Percentiles rank a stretch among this genome's conserved stretches.
Conservation (phyloP, 2,797 vertebrate genomes). For the Girardinus metallicus region DNA sequence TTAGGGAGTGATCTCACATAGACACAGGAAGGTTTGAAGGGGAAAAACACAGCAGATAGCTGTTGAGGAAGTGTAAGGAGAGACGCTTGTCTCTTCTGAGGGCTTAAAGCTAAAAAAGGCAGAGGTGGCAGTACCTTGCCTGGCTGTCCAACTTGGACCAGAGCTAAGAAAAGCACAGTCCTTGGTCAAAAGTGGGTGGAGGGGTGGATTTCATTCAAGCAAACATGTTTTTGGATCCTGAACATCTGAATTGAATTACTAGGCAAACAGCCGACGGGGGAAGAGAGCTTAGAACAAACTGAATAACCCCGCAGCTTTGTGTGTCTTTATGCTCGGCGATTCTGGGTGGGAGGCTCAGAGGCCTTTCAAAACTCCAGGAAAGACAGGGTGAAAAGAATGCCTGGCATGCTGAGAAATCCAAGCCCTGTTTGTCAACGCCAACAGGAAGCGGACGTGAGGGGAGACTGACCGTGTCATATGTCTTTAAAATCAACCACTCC, state of each 20-base stretch:
- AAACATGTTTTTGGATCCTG: conserved; percentile 86
- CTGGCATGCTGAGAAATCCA: conserved; percentile 82
- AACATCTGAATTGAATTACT: conserved; percentile 87
- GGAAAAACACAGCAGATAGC: conserved; percentile 44
- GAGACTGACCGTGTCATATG: conserved; percentile 77
- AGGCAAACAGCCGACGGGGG: conserved; percentile 84
- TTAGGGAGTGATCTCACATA: conserved; percentile 33
- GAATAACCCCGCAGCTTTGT: conserved; percentile 81
- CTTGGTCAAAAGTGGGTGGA: conserved; percentile 80
- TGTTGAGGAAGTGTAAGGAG: conserved; percentile 65
- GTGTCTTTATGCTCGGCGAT: conserved; percentile 75
- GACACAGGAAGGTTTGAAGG: conserved; percentile 57
- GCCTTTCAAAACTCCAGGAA: conserved; percentile 80
- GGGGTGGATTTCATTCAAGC: conserved; percentile 84
- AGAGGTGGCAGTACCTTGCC: conserved; percentile 77
- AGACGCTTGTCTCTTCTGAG: conserved; percentile 69
- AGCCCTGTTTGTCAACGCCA: conserved; percentile 84
- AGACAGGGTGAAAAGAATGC: conserved; percentile 82
- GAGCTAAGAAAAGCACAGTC: conserved; percentile 82
- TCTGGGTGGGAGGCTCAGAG: conserved; percentile 82
- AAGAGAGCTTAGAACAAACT: conserved; percentile 83
- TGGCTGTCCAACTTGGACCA: conserved; percentile 79
- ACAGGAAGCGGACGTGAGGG: conserved; percentile 84
- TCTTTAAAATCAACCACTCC: conserved; percentile 72
- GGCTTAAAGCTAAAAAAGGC: conserved; percentile 71